Percentiles rank a stretch among this genome's conserved stretches.
phyloP scores from a whole-genome alignment of 2,797 vertebrate species.

The Rhinogobio ventralis region DNA sequence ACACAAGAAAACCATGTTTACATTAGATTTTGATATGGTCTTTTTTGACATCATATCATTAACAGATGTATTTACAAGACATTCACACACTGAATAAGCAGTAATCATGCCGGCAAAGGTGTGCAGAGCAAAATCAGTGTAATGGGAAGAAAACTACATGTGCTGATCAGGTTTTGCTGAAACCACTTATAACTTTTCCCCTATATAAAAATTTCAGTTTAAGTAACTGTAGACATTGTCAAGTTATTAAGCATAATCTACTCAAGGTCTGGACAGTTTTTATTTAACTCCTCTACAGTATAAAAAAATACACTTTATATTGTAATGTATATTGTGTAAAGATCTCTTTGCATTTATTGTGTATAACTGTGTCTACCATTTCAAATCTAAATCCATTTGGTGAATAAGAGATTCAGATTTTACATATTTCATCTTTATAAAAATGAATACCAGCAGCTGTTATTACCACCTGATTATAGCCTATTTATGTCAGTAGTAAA shows the following conservation, averaged over 20 bases:
- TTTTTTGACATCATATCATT: too few relatives aligned
- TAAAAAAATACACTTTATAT: not conserved
- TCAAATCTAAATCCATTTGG: not conserved
- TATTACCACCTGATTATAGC: constrained; percentile 5
- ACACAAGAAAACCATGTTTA: too few relatives aligned
- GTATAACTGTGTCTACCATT: not conserved
- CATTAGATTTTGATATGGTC: too few relatives aligned
- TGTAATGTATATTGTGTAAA: not conserved
- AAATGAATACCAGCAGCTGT: not conserved
- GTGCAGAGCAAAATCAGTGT: not conserved
- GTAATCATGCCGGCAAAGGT: not conserved
- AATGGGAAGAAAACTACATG: not conserved
- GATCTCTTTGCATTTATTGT: not conserved
- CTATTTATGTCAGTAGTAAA: not conserved
- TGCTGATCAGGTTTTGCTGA: not conserved
- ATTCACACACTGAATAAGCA: not conserved
- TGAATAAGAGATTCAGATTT: not conserved
- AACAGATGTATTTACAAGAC: not conserved
- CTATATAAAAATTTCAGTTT: not conserved
- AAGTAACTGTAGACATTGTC: not conserved
- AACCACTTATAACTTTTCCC: not conserved
- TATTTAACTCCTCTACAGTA: not conserved
- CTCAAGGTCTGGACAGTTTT: not conserved
- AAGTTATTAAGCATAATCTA: not conserved
- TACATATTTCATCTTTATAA: not conserved